Evolutionary conservation across 2,888 invertebrate species (phyloP).

Genomic region (Melanchra persicariae): DNA sequence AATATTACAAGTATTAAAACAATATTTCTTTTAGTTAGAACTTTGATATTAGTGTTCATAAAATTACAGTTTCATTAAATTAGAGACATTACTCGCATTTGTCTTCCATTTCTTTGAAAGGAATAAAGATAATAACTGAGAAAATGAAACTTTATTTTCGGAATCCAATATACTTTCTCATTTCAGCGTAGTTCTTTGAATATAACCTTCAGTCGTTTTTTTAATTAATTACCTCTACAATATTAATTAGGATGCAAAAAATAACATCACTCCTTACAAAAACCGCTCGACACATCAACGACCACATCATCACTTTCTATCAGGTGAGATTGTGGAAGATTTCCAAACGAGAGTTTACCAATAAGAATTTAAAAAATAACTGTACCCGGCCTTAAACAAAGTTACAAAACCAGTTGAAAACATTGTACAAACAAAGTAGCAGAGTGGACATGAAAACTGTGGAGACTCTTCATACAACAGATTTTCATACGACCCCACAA

Average conservation of each 20-base stretch:
- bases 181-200: neutral
- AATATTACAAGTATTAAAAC: constrained; percentile 15
- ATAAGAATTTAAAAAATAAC: too few species aligned
- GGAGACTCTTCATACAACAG: constrained; percentile 50
- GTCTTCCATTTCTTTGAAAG: constrained; percentile 3
- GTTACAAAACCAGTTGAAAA: constrained; percentile 16
- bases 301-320: too few species aligned
- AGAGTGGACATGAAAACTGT: constrained; percentile 39
- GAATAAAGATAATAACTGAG: neutral
- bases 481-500: constrained; percentile 56
- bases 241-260: neutral
- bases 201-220: neutral
- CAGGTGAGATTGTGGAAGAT: too few species aligned
- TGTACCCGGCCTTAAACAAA: neutral
- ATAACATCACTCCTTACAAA: neutral
- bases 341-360: too few species aligned
- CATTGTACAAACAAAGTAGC: constrained; percentile 30
- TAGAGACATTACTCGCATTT: neutral
- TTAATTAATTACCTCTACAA: neutral
- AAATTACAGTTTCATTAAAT: constrained; percentile 24
- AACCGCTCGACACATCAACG: too few species aligned
- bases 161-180: neutral
- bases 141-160: neutral
- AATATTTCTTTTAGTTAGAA: constrained; percentile 12
- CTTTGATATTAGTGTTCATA: constrained; percentile 18